Base-by-base conservation (phyloP, 2,113 vertebrate genomes). In the Brienomyrus brachyistius region DNA sequence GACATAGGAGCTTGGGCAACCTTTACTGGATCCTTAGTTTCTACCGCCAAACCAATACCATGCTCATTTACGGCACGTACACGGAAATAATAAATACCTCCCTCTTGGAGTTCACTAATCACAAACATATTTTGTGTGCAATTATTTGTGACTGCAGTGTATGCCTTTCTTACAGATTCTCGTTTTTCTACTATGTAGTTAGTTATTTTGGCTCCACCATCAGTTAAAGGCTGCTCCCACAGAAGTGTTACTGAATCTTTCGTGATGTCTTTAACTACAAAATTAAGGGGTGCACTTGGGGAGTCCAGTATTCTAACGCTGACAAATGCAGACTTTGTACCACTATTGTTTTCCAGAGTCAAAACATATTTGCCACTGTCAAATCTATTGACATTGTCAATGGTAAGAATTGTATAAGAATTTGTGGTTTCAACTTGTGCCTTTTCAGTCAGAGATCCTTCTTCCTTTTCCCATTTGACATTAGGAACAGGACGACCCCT, bases 361-460 rank as follows among this genome's bases (percentile, higher is more conserved):
- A 99, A 94, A 40, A 97, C 96, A 90, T 99, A 99, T 94, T 97
- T 97, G 5, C 98, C 98, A 90, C 97, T 99, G 92, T 99, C 98
- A 96, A 99, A 99, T 91, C 98, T 97, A 92, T 98, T 97, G 13
- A 99, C 97, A n/a, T 97, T 98, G 94, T 99, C 98, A 94, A 99
- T 97, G 56, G 99, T 97, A 91, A 99, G 93, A 98, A 99, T 98
- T 62, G 98, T 99, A 86, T 98, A 99, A 89, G 98, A 99, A 93
- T 96, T 96, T 21, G 98, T 99, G 87, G 96, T 96, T 92, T 99
- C 98, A 92, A 98, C 96, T 87, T 96, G 95, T 90, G 97, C 97
- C 91, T 95, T 95, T 0, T 98, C 98, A 87, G 96, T 97, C 80
- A 99, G 95, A 89, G 92, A 90, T 89, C 96, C 96, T 82, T 99